Percentiles rank a stretch among this genome's conserved stretches.
These are phyloP conservation scores for Rhopalosiphum nymphaeae DNA, from an alignment of 2,888 invertebrate genomes.

Conservation along the genomic window DNA sequence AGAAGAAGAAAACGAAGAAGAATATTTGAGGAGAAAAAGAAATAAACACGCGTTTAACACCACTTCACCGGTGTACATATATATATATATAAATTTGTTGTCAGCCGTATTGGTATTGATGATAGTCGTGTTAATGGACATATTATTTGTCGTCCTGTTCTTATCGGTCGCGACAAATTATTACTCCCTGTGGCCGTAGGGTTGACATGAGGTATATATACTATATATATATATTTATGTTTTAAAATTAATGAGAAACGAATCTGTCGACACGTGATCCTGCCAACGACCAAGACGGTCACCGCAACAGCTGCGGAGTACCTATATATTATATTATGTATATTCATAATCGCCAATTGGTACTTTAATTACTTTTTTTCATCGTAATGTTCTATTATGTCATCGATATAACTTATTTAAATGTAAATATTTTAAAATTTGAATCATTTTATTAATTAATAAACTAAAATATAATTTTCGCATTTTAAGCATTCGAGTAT, in stretches of 20 bases:
- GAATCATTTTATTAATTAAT: not conserved
- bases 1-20: not conserved
- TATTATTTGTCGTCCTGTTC: constrained; percentile 23
- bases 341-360: not conserved
- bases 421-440: not conserved
- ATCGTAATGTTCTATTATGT: not conserved
- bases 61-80: not conserved
- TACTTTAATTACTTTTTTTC: not conserved
- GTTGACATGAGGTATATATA: constrained; percentile 26
- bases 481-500: not conserved
- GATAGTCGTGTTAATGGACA: constrained; percentile 31
- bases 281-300: not conserved
- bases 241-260: constrained; percentile 21
- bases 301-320: not conserved
- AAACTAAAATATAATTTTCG: not conserved
- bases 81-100: not conserved
- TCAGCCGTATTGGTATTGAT: not conserved
- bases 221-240: not conserved
- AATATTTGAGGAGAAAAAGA: not conserved
- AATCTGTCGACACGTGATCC: not conserved
- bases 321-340: not conserved
- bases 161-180: constrained; percentile 50
- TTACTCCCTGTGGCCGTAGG: not conserved
- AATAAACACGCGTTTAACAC: constrained; percentile 15
- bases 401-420: not conserved